Evolutionary conservation across 2,113 vertebrate species (phyloP), one percentile per base, ranked within the genome.

Genomic region (Oophaga pumilio): DNA sequence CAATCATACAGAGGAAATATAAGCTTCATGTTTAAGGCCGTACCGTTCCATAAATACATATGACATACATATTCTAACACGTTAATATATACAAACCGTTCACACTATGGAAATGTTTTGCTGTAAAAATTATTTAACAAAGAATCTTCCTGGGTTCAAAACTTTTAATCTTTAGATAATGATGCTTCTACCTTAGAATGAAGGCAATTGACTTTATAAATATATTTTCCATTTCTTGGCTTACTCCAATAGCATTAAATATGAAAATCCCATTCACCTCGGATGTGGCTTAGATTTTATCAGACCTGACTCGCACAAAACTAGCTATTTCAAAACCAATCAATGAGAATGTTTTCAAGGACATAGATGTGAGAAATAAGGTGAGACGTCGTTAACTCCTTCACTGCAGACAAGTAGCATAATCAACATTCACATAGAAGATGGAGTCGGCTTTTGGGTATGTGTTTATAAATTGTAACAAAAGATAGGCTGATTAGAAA

Each of bases 241-340:
- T 85, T 62, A 62, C 52, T 76, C 53, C 33, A 76, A 62, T 22
- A 52, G 62, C 84, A 85, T 85, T 85, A 85, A 85, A 85, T 62
- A 76, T 85, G 84, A 85, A 85, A 76, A 85, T 85, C 84, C 84
- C 56, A 85, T 76, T 62, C 84, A 76, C 84, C 56, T 76, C 56
- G 84, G 84, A 85, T 85, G 84, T 85, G 84, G 84, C 56, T 85
- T 62, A 85, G 71, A 85, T 85, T 59, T 52, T 76, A 85, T 85
- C 84, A 76, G 71, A 74, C 22, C 71, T 76, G 68, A 76, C 69
- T 76, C 56, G 62, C 68, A 76, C 69, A 74, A 76, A 85, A 85
- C 69, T 74, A 74, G 83, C 57, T 85, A 74, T 85, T 85, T 73
- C 24, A 76, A 60, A 85, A 76, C 84, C 84, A 76, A 85, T 85